Evolutionary conservation across 2,888 invertebrate species (phyloP), one percentile per base, ranked within the genome.

Genomic region (Neoaliturus tenellus): DNA sequence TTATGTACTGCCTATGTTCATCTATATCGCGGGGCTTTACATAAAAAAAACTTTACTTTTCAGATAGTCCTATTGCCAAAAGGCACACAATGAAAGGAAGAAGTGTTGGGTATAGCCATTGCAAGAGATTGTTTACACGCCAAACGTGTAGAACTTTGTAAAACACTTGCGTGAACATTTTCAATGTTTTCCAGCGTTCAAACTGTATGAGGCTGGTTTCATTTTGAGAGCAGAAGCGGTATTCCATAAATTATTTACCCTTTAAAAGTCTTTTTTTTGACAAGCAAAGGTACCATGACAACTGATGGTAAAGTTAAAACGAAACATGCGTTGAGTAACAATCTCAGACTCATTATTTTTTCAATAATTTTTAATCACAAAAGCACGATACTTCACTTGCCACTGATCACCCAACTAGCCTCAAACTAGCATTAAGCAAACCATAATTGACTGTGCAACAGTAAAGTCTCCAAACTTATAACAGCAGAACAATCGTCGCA

Each of bases 281-380:
- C 31, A 67, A 25, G 67, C 25, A 28, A 67, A 25, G 67, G 67
- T 25, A 31, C 23, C 67, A 67, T 23, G 67, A 8, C 67, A 28
- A 25, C 31, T 28, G 25, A 67, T 67, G 23, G 10, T 67, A 28
- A 67, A 67, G 67, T 67, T 12, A 67, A 6, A 12, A 8, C 67
- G 23, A 67, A 67, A 67, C 23, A 23, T 23, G 17, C 67, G 28
- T 67, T 67, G 67, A 23, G 67, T 8, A 25, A 28, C 23, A 67
- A 67, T 67, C 23, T 23, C 23, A 17, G 67, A 67, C 67, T 67
- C 67, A 67, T 67, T 67, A 67, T 31, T 25, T 28, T 67, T 67
- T 14, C 10, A 23, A 67, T 6, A 8, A 23, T 8, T 67, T 28
- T 67, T 28, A 55, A 23, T 17, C 23, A 55, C 20, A 23, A 55